Conservation (phyloP, 2,797 vertebrate genomes). For the Todus mexicanus region DNA sequence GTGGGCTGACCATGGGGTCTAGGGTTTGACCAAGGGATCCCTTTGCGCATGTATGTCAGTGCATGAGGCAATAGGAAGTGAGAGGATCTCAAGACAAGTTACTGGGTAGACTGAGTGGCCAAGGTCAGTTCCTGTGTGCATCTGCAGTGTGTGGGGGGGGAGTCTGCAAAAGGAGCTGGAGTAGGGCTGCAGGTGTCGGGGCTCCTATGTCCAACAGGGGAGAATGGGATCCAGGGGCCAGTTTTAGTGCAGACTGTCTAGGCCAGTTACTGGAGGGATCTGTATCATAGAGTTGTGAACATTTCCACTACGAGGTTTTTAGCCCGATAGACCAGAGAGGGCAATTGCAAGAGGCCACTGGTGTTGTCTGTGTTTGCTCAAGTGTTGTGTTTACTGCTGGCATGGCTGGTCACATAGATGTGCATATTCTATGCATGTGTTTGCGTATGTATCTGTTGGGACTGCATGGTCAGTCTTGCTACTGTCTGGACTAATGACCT, state of each 20-base stretch:
- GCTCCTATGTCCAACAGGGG: neutral
- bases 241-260: neutral
- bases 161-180: neutral
- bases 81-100: neutral
- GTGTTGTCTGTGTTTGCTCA: rapidly evolving
- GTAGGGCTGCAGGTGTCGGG: neutral
- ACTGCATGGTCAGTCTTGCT: neutral
- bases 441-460: neutral
- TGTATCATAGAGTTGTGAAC: rapidly evolving
- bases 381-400: neutral
- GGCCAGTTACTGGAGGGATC: neutral
- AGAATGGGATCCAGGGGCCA: neutral
- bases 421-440: neutral
- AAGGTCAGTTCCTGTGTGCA: neutral
- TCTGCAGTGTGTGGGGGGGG: neutral
- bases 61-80: neutral
- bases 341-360: neutral
- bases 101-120: neutral
- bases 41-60: neutral
- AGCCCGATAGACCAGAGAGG: neutral
- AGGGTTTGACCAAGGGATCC: rapidly evolving
- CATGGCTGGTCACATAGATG: neutral
- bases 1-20: neutral
- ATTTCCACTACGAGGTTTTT: neutral
- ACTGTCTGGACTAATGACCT: neutral